Conservation (phyloP, 2,888 invertebrate species). For the Eupithecia centaureata region DNA sequence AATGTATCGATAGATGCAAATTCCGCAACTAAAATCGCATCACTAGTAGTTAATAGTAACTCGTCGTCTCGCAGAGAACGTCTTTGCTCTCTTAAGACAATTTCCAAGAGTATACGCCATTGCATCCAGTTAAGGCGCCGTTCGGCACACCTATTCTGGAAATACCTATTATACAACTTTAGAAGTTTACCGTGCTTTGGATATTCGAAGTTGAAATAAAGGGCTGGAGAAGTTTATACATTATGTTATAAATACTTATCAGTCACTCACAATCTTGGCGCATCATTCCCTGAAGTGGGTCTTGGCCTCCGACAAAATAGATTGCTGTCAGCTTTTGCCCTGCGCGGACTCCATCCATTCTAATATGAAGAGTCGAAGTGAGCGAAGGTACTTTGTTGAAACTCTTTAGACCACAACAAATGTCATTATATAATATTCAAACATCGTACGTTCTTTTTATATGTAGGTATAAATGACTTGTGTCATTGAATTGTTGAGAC, state of each 20-base stretch:
- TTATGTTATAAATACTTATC: not conserved
- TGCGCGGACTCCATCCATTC: not conserved
- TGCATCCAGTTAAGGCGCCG: slow-evolving; percentile 66
- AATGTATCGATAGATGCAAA: slow-evolving; percentile 17
- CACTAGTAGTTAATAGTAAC: slow-evolving; percentile 75
- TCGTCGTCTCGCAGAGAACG: slow-evolving; percentile 65
- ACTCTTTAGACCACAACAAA: no score
- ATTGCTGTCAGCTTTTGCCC: not conserved
- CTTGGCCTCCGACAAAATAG: not conserved
- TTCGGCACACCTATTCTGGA: slow-evolving; percentile 50
- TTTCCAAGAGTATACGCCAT: slow-evolving; percentile 71
- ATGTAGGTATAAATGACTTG: no score
- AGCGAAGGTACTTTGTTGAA: no score
- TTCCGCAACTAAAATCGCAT: slow-evolving; percentile 40
- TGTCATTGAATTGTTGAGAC: no score
- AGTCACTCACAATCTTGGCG: not conserved
- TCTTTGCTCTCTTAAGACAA: slow-evolving; percentile 78
- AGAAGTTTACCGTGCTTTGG: slow-evolving; percentile 9
- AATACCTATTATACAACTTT: slow-evolving; percentile 16
- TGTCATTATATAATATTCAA: no score
- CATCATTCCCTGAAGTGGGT: not conserved
- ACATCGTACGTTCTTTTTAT: no score
- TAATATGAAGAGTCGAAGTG: not conserved
- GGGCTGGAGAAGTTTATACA: not conserved
- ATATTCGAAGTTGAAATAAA: not conserved